phyloP scores from a whole-genome alignment of 2,797 vertebrate species.

The Myioborus miniatus region DNA sequence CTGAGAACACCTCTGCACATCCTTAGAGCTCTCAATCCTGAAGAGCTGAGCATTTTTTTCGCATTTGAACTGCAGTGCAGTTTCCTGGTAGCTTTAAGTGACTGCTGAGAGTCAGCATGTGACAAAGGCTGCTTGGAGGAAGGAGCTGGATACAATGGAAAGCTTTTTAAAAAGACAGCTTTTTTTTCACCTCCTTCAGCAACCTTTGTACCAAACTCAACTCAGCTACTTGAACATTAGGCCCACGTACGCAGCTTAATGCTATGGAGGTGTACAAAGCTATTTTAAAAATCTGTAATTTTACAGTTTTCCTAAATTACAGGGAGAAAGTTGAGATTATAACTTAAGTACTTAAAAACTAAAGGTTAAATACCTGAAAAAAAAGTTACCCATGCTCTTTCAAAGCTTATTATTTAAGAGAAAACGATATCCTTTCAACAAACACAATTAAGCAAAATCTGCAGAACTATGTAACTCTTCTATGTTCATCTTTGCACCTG shows the following conservation, averaged over 20 bases:
- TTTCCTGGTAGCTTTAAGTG: background rate
- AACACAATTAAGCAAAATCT: slow-evolving; percentile 11
- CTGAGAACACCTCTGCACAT: background rate
- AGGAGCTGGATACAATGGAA: background rate
- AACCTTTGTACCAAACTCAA: background rate
- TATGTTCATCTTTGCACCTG: slow-evolving; percentile 23
- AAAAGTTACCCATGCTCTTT: background rate
- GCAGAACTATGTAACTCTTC: background rate
- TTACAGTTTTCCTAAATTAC: slow-evolving; percentile 42
- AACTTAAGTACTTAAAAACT: slow-evolving; percentile 23
- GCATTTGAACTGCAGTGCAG: background rate
- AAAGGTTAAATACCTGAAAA: slow-evolving; percentile 32
- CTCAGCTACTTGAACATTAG: background rate
- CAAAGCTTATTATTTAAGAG: background rate
- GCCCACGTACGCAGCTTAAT: background rate
- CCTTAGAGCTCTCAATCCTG: background rate
- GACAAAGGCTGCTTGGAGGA: background rate
- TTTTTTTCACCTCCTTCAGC: background rate
- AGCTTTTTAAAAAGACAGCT: background rate
- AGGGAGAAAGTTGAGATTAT: slow-evolving; percentile 1
- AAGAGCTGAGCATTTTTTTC: background rate
- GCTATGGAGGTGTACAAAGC: slow-evolving; percentile 17
- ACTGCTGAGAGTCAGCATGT: background rate
- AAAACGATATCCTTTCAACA: slow-evolving; percentile 46
- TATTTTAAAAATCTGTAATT: slow-evolving; percentile 49